Conservation (phyloP, 2,888 invertebrate genomes). For the Drosophila bunnanda region DNA sequence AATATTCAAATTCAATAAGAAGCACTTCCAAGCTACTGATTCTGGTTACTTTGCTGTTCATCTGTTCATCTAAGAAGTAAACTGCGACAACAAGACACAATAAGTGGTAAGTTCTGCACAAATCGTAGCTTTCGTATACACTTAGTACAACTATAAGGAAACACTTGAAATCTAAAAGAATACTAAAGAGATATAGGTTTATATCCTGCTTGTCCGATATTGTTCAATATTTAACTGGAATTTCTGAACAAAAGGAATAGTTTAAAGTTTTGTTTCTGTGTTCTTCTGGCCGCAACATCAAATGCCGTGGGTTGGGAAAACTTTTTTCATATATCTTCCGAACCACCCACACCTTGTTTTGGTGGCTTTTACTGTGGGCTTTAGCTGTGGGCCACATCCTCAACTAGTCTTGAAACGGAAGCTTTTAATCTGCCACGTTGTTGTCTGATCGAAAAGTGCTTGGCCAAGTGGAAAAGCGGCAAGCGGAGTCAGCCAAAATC, state of each 20-base stretch:
- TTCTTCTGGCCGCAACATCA: not conserved
- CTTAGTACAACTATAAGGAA: not conserved
- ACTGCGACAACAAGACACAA: not conserved
- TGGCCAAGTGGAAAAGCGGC: constrained; percentile 10
- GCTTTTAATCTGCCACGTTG: not conserved
- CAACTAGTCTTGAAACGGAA: not conserved
- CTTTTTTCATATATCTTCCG: constrained; percentile 6
- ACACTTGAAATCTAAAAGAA: no score
- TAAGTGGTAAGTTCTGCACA: not conserved
- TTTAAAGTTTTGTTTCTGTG: not conserved
- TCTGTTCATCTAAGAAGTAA: not conserved
- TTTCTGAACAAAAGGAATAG: not conserved
- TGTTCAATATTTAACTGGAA: not conserved
- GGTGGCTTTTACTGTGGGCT: not conserved
- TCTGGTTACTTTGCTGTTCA: not conserved
- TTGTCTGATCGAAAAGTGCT: constrained; percentile 12
- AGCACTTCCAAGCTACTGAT: not conserved
- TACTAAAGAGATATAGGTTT: not conserved
- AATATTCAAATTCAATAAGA: not conserved
- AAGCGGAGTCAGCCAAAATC: constrained; percentile 6
- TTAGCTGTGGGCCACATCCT: not conserved
- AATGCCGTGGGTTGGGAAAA: not conserved
- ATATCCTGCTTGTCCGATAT: not conserved
- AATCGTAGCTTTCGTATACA: no score
- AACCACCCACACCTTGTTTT: not conserved